A percentile compares a stretch with the other conserved stretches of the same genome.
These are phyloP conservation scores for Drosophila burlai DNA, from an alignment of 1,140 invertebrate species.

Conservation along the genomic window DNA sequence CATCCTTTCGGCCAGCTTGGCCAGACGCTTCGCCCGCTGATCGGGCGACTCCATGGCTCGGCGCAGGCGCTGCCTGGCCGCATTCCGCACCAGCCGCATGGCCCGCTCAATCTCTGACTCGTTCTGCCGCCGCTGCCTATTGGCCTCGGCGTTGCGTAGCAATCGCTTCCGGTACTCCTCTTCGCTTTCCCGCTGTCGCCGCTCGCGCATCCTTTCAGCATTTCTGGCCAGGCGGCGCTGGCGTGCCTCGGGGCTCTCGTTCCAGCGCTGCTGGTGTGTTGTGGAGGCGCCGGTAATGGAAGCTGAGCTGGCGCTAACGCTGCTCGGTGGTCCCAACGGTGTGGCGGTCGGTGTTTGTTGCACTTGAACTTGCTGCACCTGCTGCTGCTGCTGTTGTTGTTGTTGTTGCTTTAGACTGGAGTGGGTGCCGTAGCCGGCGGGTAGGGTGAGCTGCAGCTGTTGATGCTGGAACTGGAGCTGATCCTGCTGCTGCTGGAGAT, in stretches of 20 bases:
- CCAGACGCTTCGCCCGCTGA: conserved; percentile 85
- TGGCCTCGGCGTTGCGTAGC: conserved; percentile 80
- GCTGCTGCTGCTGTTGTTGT: conserved; percentile 64
- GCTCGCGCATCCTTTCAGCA: conserved; percentile 85
- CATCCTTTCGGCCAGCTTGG: conserved; percentile 86
- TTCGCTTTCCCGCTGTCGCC: conserved; percentile 80
- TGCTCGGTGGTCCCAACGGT: conserved; percentile 64
- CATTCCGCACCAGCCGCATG: conserved; percentile 83
- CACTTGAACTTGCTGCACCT: conserved; percentile 59
- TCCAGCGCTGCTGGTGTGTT: conserved; percentile 79
- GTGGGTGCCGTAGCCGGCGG: conserved; percentile 44
- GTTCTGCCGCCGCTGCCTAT: conserved; percentile 80
- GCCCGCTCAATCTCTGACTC: conserved; percentile 82
- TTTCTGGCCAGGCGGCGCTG: conserved; percentile 83
- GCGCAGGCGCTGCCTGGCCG: conserved; percentile 77
- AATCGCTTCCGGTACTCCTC: conserved; percentile 82
- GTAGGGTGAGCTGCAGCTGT: conserved; percentile 58
- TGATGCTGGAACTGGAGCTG: conserved; percentile 65
- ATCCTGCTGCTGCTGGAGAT: conserved; percentile 67
- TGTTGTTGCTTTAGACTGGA: conserved; percentile 69
- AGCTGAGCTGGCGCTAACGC: conserved; percentile 57
- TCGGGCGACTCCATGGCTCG: conserved; percentile 86
- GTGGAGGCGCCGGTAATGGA: conserved; percentile 46
- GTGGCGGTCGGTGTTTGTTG: conserved; percentile 70
- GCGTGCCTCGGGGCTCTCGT: conserved; percentile 84